phyloP scores from a whole-genome alignment of 2,113 vertebrate genomes.

The Grammomys surdaster region DNA sequence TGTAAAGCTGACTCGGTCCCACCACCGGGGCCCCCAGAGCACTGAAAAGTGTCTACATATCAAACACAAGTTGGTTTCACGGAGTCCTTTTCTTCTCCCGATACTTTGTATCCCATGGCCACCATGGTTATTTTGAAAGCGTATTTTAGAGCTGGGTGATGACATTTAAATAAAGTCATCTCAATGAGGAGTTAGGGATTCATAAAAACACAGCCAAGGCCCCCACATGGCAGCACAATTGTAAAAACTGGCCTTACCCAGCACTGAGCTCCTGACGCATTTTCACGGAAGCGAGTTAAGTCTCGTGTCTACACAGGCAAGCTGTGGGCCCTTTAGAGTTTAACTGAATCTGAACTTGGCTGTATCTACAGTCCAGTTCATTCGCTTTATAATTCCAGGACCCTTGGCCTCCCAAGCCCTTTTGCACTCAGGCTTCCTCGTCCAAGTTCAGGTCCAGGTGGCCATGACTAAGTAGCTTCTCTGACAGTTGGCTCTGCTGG shows the following conservation, averaged over 20 bases:
- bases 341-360: constrained; percentile 59
- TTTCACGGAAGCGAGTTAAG: constrained; percentile 68
- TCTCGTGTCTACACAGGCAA: constrained; percentile 76
- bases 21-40: constrained; percentile 76
- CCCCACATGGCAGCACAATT: constrained; percentile 66
- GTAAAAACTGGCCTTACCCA: constrained; percentile 70
- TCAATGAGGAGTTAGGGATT: constrained; percentile 81
- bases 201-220: constrained; percentile 78
- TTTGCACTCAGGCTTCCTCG: constrained; percentile 50
- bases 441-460: constrained; percentile 4
- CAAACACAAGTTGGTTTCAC: constrained; percentile 77
- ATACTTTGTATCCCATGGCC: constrained; percentile 78
- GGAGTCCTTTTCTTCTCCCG: constrained; percentile 76
- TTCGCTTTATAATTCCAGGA: constrained; percentile 62
- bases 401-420: constrained; percentile 1
- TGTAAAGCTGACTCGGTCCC: constrained; percentile 78
- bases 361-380: constrained; percentile 54
- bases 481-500: constrained; percentile 5
- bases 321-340: constrained; percentile 42
- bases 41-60: constrained; percentile 76
- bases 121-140: constrained; percentile 82
- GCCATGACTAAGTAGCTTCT: neutral
- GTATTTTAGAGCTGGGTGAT: constrained; percentile 81
- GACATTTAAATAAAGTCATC: constrained; percentile 84
- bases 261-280: constrained; percentile 55